Conservation (phyloP, 2,888 invertebrate genomes). For the Tridacna crocea region DNA sequence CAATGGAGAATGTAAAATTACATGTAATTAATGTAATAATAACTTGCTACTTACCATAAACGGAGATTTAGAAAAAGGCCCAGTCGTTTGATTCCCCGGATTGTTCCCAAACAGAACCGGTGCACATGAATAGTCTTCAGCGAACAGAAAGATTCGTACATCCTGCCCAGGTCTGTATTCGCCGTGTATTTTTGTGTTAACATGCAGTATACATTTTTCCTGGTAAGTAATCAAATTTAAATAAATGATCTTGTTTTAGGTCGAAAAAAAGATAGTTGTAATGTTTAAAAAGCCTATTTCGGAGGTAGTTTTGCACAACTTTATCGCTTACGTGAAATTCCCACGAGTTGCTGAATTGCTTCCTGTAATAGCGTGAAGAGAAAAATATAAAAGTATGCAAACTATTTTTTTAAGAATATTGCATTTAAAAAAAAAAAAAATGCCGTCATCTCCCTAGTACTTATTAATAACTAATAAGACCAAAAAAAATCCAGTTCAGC, state of each 20-base stretch:
- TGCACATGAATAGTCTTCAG: constrained; percentile 3
- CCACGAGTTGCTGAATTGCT: too few species aligned
- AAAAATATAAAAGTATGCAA: too few species aligned
- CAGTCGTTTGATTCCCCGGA: not conserved
- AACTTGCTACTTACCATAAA: not conserved
- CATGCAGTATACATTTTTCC: not conserved
- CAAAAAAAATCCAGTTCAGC: too few species aligned
- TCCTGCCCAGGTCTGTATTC: not conserved
- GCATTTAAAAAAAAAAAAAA: too few species aligned
- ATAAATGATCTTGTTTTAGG: not conserved
- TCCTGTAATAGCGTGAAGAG: too few species aligned
- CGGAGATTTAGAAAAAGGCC: constrained; percentile 10
- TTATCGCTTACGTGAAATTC: not conserved
- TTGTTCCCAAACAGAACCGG: not conserved
- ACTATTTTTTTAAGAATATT: too few species aligned
- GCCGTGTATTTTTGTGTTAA: not conserved
- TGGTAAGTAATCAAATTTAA: not conserved
- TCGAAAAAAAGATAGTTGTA: not conserved
- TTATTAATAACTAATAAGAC: too few species aligned
- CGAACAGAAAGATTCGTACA: not conserved
- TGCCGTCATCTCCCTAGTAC: too few species aligned
- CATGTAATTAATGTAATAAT: too few species aligned
- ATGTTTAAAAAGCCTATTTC: not conserved
- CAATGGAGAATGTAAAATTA: too few species aligned
- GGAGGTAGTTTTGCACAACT: not conserved